Evolutionary conservation across 2,797 vertebrate genomes (phyloP).

Genomic region (Takifugu ocellatus): DNA sequence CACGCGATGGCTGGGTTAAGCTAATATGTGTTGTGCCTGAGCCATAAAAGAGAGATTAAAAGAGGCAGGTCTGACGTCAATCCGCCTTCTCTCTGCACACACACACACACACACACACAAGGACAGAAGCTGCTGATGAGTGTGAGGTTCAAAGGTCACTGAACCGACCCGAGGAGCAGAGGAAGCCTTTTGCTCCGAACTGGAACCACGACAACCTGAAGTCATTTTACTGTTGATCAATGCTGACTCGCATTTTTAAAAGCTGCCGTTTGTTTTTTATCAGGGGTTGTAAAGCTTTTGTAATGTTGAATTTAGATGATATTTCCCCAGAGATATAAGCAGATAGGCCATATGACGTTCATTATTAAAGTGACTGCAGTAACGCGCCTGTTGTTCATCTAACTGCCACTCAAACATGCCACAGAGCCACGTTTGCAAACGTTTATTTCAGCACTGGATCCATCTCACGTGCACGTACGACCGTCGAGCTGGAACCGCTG

Average conservation of each 20-base stretch:
- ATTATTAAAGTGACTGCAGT: constrained; percentile 52
- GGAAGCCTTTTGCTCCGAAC: constrained; percentile 36
- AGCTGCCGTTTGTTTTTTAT: background rate
- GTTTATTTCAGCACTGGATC: constrained; percentile 36
- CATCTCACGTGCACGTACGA: background rate
- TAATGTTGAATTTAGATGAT: constrained; percentile 28
- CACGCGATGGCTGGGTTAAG: constrained; percentile 6
- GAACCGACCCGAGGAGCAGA: constrained; percentile 33
- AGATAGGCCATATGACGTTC: background rate
- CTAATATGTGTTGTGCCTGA: constrained; percentile 38
- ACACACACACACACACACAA: constrained; percentile 24
- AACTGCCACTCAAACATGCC: constrained; percentile 10
- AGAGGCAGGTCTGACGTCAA: constrained; percentile 59
- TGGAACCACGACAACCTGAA: background rate
- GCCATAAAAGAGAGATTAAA: constrained; percentile 37
- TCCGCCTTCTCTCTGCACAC: constrained; percentile 25
- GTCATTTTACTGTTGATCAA: constrained; percentile 29
- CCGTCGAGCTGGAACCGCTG: no score
- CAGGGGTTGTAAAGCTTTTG: constrained; percentile 30
- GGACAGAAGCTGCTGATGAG: constrained; percentile 28
- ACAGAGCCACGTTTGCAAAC: constrained; percentile 11
- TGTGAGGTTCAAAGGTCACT: constrained; percentile 46
- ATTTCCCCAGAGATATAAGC: constrained; percentile 12
- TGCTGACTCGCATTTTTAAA: constrained; percentile 48
- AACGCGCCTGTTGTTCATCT: background rate